These are phyloP conservation scores for Lagria hirta DNA, from an alignment of 2,888 invertebrate genomes.

Conservation along the genomic window DNA sequence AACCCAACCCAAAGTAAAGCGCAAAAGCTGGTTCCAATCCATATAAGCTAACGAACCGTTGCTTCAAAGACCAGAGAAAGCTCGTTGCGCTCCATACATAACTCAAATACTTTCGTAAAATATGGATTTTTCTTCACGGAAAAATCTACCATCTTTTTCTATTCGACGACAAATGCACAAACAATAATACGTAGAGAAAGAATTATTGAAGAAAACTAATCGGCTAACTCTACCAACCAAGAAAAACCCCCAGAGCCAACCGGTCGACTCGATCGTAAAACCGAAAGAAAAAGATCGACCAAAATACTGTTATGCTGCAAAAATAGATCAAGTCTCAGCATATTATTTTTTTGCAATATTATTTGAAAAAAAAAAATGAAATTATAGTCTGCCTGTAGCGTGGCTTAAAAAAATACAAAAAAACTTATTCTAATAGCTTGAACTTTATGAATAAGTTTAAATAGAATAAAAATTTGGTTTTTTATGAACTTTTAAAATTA, in stretches of 20 bases:
- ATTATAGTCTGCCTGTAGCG: too few relatives aligned
- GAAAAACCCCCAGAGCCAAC: constrained; percentile 44
- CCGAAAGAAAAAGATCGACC: constrained; percentile 37
- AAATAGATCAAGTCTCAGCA: constrained; percentile 46
- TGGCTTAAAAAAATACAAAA: too few relatives aligned
- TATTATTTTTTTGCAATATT: constrained; percentile 42
- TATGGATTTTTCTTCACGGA: constrained; percentile 11
- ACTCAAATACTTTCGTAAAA: constrained; percentile 33
- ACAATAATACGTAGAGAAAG: constrained; percentile 13
- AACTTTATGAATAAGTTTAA: too few relatives aligned
- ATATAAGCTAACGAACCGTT: constrained; percentile 35
- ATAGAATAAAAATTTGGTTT: too few relatives aligned
- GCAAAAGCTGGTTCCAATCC: constrained; percentile 37
- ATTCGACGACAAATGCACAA: constrained; percentile 9
- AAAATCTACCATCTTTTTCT: background rate
- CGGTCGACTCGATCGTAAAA: constrained; percentile 48
- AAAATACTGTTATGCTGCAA: constrained; percentile 43
- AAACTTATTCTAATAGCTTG: too few relatives aligned
- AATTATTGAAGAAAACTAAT: constrained; percentile 25
- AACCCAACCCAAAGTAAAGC: constrained; percentile 36
- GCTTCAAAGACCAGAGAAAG: constrained; percentile 30
- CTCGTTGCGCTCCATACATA: constrained; percentile 39
- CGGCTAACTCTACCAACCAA: constrained; percentile 33
- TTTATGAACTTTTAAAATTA: too few relatives aligned
- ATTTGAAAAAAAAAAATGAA: too few relatives aligned